Evolutionary conservation across 2,888 invertebrate species (phyloP), one percentile per base, ranked within the genome.

Genomic region (Agrochola lota): DNA sequence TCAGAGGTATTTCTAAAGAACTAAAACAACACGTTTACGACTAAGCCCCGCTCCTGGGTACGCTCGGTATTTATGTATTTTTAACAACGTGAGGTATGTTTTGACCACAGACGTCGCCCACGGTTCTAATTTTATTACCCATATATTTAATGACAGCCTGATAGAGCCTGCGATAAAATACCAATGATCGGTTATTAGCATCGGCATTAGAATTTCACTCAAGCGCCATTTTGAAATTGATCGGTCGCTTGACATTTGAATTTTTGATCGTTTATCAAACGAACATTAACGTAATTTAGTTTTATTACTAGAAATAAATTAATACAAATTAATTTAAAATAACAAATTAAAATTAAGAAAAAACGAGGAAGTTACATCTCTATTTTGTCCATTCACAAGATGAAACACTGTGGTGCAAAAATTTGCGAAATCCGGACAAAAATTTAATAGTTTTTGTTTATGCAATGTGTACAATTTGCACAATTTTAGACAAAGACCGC

Each of bases 401-500:
- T 52, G 63, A 63, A 75, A 71, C 85, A 81, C 78, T 74, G 81
- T 82, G 85, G 76, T 71, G 62, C 71, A 70, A 85, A 71, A 88
- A 74, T 84, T 88, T 80, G 81, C 87, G 55, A 88, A 88, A 86
- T 62, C 23, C 49, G 46, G 46, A 70, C 79, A 87, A 90, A 89
- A 85, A 77, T 8, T 75, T 43, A 85, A 85, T 83, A 85, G 80
- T 78, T 82, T 75, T 84, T 88, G 85, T 89, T 91, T 87, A 80
- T 80, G 69, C 74, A 87, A 85, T 73, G 68, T 87, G 72, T 78
- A 81, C 87, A 90, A 88, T 89, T 91, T 91, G 92, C 90, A 89
- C 91, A 91, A 90, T 78, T 87, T 87, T 87, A 87, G 74, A 90
- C 87, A 89, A 86, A 83, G 77, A 73, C 74, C 12, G 76, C 72